These are phyloP conservation scores for Aplodontia rufa DNA, from an alignment of 2,113 vertebrate species.

Conservation along the genomic window DNA sequence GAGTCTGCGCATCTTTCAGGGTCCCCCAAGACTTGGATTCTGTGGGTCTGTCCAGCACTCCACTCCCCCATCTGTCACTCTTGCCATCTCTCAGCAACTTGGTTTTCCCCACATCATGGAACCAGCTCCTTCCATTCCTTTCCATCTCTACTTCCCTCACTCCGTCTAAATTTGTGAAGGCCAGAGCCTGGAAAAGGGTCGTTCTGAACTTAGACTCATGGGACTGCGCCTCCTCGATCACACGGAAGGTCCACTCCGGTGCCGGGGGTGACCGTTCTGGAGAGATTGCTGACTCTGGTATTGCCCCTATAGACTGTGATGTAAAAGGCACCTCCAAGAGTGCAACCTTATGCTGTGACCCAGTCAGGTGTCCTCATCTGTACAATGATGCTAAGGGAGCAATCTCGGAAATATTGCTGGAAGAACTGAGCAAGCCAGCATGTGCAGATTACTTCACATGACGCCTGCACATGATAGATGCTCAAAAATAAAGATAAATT, in stretches of 20 bases:
- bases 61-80: neutral
- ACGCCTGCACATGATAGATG: neutral
- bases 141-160: neutral
- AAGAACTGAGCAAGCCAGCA: neutral
- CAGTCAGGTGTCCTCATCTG: neutral
- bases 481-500: neutral
- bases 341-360: fast-evolving
- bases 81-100: neutral
- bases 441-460: neutral
- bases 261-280: neutral
- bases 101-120: neutral
- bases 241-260: too few species aligned
- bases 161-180: neutral
- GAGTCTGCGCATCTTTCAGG: neutral
- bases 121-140: neutral
- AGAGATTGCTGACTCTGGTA: neutral
- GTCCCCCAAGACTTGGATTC: neutral
- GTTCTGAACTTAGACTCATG: neutral
- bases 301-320: neutral
- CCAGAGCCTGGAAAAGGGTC: neutral
- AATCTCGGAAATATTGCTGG: neutral
- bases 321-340: neutral
- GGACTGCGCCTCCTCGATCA: neutral
- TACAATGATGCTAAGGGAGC: neutral
- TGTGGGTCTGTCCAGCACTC: neutral